Percentiles rank a stretch among this genome's conserved stretches.
Evolutionary conservation across 2,113 vertebrate genomes (phyloP).

Genomic region (Aphyosemion australe): DNA sequence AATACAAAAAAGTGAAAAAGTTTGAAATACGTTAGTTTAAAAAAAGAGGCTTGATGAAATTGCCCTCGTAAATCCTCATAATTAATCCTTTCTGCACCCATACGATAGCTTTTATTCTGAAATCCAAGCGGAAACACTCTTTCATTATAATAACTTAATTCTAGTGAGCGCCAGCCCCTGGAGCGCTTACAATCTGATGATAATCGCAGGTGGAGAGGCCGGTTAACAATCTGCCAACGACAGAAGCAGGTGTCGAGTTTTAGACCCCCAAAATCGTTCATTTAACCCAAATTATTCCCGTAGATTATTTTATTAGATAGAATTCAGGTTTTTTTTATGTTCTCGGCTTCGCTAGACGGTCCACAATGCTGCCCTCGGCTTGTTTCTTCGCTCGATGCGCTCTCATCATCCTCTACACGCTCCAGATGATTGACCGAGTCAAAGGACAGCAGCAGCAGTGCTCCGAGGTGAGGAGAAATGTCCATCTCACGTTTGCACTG

Average conservation of each 20-base stretch:
- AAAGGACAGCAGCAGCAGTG: slow-evolving; percentile 62
- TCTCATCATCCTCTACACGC: slow-evolving; percentile 62
- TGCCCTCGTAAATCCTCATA: background rate
- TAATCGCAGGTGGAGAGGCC: slow-evolving; percentile 68
- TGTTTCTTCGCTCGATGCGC: slow-evolving; percentile 58
- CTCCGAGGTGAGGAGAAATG: slow-evolving; percentile 65
- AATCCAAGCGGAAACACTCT: slow-evolving; percentile 11
- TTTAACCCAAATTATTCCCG: background rate
- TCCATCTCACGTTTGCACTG: background rate
- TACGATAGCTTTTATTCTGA: slow-evolving; percentile 20
- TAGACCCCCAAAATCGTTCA: background rate
- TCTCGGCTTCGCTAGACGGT: slow-evolving; percentile 9
- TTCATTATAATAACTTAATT: no score
- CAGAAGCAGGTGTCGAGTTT: slow-evolving; percentile 16
- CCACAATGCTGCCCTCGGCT: slow-evolving; percentile 61
- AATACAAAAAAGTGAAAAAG: no score
- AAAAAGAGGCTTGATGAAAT: background rate
- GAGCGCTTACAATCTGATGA: slow-evolving; percentile 45
- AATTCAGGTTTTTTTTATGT: background rate
- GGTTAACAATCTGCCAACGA: slow-evolving; percentile 29
- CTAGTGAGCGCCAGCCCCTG: slow-evolving; percentile 9
- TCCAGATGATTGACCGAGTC: slow-evolving; percentile 47
- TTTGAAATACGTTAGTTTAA: no score
- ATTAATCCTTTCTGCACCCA: accelerated
- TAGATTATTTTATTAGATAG: background rate